Conservation (phyloP, 2,888 invertebrate species). For the Eristalinus aeneus region DNA sequence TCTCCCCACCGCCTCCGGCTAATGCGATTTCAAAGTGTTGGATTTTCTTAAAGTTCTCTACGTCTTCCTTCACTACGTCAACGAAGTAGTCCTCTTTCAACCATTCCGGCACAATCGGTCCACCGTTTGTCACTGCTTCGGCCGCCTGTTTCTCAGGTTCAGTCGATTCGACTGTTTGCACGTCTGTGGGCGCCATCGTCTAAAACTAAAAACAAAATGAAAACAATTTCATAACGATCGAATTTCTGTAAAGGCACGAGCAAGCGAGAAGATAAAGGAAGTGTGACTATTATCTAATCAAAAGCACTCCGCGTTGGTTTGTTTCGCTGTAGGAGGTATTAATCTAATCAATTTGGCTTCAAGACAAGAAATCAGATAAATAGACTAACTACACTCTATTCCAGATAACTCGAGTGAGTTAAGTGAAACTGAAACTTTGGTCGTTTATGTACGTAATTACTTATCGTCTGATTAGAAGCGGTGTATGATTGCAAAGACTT, state of each 20-base stretch:
- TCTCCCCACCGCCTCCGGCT: slow-evolving; percentile 75
- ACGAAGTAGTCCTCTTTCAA: slow-evolving; percentile 70
- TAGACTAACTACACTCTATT: no score
- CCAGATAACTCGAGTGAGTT: no score
- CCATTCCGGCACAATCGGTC: slow-evolving; percentile 45
- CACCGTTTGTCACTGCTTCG: background rate
- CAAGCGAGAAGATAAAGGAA: background rate
- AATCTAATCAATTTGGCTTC: background rate
- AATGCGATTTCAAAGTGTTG: slow-evolving; percentile 70
- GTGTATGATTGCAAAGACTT: no score
- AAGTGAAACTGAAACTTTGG: no score
- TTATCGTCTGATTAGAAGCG: no score
- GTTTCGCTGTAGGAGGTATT: background rate
- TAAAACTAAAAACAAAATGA: background rate
- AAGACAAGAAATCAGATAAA: no score
- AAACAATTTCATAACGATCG: background rate
- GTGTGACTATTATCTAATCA: background rate
- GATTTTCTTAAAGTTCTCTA: slow-evolving; percentile 71
- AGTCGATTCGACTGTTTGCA: background rate
- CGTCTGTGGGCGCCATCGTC: slow-evolving; percentile 16
- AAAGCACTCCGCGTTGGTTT: background rate
- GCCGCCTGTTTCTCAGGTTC: background rate
- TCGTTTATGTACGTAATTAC: no score
- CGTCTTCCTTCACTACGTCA: slow-evolving; percentile 72
- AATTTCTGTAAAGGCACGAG: background rate